A percentile compares a stretch with the other conserved stretches of the same genome.
phyloP scores from a whole-genome alignment of 2,888 invertebrate species.

The Pyrrhia umbra region DNA sequence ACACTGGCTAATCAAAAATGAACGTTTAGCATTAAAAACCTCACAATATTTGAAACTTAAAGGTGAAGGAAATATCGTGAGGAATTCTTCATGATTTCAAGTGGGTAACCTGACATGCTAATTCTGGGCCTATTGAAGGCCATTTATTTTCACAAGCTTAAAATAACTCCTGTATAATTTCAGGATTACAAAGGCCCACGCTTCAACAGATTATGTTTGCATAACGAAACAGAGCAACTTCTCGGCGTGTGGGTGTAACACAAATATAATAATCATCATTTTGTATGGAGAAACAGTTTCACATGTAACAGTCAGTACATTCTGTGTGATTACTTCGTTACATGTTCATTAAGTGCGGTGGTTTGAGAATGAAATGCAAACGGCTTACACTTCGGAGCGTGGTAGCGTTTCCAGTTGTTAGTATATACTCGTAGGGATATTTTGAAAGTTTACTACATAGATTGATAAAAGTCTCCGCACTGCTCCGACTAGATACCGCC shows the following conservation, averaged over 20 bases:
- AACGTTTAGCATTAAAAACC: too few species aligned
- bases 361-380: neutral
- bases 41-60: too few species aligned
- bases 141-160: neutral
- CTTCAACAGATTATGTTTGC: constrained; percentile 22
- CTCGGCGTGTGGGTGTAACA: neutral
- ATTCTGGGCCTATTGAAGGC: neutral
- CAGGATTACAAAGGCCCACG: constrained; percentile 17
- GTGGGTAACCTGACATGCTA: neutral
- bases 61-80: too few species aligned
- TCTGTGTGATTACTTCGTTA: neutral
- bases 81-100: too few species aligned
- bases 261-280: neutral
- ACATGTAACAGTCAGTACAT: neutral
- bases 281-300: constrained; percentile 2
- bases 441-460: too few species aligned
- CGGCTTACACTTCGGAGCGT: too few species aligned
- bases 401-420: too few species aligned
- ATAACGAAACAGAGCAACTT: constrained; percentile 22
- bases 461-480: too few species aligned
- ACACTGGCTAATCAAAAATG: too few species aligned
- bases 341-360: neutral
- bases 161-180: neutral
- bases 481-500: too few species aligned
- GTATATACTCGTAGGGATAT: too few species aligned